Evolutionary conservation across 2,113 vertebrate genomes (phyloP).

Genomic region (Lontra canadensis): DNA sequence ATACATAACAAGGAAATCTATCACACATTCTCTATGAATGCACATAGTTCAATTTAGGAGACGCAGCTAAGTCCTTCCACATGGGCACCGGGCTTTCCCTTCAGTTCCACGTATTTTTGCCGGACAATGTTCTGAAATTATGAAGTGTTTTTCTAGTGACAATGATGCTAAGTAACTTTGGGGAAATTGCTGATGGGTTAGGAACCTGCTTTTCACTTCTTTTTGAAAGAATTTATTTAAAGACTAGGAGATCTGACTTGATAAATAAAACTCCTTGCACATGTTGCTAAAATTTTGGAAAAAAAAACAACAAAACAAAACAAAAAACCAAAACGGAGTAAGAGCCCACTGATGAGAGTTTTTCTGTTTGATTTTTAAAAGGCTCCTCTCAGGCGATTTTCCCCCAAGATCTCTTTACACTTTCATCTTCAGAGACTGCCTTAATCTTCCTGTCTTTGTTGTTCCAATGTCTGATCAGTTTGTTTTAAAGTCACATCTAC

Average conservation of each 20-base stretch:
- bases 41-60: neutral
- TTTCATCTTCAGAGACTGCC: constrained; percentile 83
- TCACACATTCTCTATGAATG: constrained; percentile 63
- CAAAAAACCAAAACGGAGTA: constrained; percentile 2
- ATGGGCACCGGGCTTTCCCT: constrained; percentile 30
- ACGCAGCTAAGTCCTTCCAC: constrained; percentile 60
- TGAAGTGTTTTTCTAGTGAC: constrained; percentile 71
- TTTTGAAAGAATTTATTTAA: neutral
- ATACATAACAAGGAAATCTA: constrained; percentile 74
- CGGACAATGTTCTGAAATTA: constrained; percentile 74
- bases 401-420: constrained; percentile 75
- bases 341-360: constrained; percentile 72
- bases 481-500: constrained; percentile 82
- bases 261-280: constrained; percentile 48
- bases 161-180: constrained; percentile 40
- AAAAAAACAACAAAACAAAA: no score
- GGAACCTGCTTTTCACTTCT: constrained; percentile 29
- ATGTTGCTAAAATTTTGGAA: constrained; percentile 19
- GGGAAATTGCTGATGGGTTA: constrained; percentile 44
- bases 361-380: constrained; percentile 80
- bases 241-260: constrained; percentile 31
- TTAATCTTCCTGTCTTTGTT: constrained; percentile 84
- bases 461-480: constrained; percentile 80
- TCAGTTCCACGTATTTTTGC: constrained; percentile 39
- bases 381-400: constrained; percentile 66